A percentile compares a stretch with the other conserved stretches of the same genome.
Conservation (phyloP, 2,888 invertebrate genomes). For the Nebria salina region DNA sequence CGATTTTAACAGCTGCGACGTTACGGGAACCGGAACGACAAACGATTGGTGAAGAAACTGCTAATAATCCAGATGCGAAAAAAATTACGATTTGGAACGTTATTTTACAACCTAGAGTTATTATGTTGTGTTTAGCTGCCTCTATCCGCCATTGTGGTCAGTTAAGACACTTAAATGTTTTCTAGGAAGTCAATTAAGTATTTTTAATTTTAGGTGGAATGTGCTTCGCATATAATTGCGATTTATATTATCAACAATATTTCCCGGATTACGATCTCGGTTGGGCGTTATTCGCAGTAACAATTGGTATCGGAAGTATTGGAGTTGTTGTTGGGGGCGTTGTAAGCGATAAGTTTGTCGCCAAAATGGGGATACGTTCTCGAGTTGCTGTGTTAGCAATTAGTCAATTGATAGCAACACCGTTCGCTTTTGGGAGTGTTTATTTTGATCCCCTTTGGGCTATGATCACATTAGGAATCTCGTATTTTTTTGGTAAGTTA, state of each 20-base stretch:
- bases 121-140: slow-evolving; percentile 85
- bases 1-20: slow-evolving; percentile 77
- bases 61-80: slow-evolving; percentile 59
- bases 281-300: slow-evolving; percentile 90
- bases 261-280: slow-evolving; percentile 90
- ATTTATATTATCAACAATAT: slow-evolving; percentile 86
- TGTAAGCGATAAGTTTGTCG: slow-evolving; percentile 86
- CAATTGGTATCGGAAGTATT: slow-evolving; percentile 84
- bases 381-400: slow-evolving; percentile 82
- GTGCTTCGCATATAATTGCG: slow-evolving; percentile 92
- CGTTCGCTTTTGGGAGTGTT: slow-evolving; percentile 87
- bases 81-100: slow-evolving; percentile 78
- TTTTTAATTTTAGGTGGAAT: slow-evolving; percentile 73
- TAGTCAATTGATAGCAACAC: slow-evolving; percentile 84
- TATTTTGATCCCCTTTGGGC: slow-evolving; percentile 84
- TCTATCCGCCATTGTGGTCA: slow-evolving; percentile 87
- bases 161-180: slow-evolving; percentile 45
- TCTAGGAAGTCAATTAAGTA: not conserved
- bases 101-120: slow-evolving; percentile 78
- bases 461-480: slow-evolving; percentile 87
- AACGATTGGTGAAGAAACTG: slow-evolving; percentile 73
- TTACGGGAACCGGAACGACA: slow-evolving; percentile 80
- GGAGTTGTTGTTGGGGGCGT: slow-evolving; percentile 80
- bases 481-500: slow-evolving; percentile 84
- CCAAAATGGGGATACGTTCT: slow-evolving; percentile 85